Evolutionary conservation across 1,140 invertebrate genomes (phyloP).

Genomic region (Nephila pilipes): DNA sequence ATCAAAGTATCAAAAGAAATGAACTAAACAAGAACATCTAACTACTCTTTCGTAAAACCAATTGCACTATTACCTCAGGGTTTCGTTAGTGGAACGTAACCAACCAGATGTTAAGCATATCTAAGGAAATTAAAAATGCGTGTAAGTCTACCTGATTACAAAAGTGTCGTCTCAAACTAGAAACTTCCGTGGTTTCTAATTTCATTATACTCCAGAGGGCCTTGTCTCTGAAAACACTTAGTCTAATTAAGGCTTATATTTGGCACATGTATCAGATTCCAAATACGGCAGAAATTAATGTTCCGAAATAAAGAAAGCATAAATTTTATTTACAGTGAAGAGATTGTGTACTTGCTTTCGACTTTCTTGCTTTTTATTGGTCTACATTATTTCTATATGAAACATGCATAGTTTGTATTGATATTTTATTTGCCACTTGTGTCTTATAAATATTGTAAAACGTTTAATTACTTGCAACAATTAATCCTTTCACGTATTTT

Average conservation of each 20-base stretch:
- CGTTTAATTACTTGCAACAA: too few species aligned
- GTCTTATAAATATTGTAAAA: too few species aligned
- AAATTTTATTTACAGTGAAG: background rate
- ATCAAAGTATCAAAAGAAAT: background rate
- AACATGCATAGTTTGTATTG: too few species aligned
- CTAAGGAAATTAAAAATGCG: background rate
- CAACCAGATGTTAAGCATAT: background rate
- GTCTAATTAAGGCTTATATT: background rate
- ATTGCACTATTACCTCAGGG: background rate
- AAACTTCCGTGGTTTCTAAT: conserved; percentile 5
- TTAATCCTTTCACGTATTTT: too few species aligned
- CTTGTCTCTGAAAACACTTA: conserved; percentile 16
- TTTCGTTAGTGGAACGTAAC: background rate
- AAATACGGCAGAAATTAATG: background rate
- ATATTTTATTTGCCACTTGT: too few species aligned
- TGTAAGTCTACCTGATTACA: background rate
- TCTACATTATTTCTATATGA: too few species aligned
- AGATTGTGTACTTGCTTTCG: background rate
- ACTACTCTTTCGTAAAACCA: background rate
- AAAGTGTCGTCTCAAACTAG: conserved; percentile 3
- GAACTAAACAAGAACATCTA: background rate
- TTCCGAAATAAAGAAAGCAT: background rate
- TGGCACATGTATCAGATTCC: background rate
- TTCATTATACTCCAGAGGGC: background rate
- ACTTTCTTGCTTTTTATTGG: background rate